phyloP scores from a whole-genome alignment of 2,797 vertebrate species.

The Chiloscyllium punctatum region DNA sequence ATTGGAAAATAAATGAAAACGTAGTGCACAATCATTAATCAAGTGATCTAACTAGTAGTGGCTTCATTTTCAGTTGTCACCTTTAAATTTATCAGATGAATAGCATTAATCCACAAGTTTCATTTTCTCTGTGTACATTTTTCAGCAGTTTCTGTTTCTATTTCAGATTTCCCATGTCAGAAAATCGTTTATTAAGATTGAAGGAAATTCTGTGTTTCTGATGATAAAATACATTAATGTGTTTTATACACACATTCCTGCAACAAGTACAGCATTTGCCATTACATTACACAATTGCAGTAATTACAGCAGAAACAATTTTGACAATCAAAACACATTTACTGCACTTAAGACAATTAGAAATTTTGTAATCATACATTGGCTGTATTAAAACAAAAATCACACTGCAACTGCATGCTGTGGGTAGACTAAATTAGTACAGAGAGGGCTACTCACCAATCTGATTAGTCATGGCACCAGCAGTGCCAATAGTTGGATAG shows the following conservation, averaged over 20 bases:
- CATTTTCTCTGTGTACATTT: neutral
- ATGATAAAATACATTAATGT: neutral
- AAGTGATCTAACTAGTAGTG: neutral
- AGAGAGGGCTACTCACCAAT: too few species aligned
- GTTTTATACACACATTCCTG: neutral
- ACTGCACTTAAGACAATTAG: neutral
- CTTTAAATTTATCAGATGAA: neutral
- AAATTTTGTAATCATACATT: neutral
- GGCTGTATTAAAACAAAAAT: neutral
- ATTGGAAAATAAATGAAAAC: neutral
- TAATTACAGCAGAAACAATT: neutral
- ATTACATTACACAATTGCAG: neutral
- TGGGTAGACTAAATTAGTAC: too few species aligned
- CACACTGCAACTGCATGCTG: too few species aligned
- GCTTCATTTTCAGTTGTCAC: neutral
- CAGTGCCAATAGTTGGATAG: too few species aligned
- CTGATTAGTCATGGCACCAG: too few species aligned
- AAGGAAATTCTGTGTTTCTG: neutral
- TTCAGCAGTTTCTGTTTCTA: neutral
- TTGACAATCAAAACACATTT: neutral
- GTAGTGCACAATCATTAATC: neutral
- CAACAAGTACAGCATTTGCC: neutral
- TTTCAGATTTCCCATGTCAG: neutral
- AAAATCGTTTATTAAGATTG: neutral
- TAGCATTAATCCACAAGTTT: neutral